Conservation (phyloP, 2,113 vertebrate species). For the Gymnarchus niloticus region DNA sequence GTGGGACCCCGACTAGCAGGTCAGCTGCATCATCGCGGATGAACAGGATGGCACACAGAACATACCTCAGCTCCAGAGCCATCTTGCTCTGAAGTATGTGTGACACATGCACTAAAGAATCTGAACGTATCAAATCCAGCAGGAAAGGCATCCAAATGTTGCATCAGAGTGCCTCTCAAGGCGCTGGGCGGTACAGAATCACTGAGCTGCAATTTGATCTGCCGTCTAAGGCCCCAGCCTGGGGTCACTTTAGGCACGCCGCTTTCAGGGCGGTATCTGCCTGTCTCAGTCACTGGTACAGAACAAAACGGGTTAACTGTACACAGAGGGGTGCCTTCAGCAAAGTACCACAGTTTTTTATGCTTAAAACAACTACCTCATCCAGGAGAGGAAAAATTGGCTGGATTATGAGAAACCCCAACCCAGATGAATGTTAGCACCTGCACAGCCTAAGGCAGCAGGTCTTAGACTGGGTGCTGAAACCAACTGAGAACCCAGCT, state of each 20-base stretch:
- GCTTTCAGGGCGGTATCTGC: neutral
- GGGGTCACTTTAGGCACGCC: neutral
- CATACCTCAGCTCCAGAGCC: constrained; percentile 15
- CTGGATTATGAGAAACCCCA: neutral
- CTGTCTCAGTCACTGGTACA: neutral
- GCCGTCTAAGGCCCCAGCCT: neutral
- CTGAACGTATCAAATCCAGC: neutral
- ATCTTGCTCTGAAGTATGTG: constrained; percentile 4
- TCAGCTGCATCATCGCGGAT: too few relatives aligned
- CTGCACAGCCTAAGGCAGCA: neutral
- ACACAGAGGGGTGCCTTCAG: neutral
- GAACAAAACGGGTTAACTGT: neutral
- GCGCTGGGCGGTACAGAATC: neutral
- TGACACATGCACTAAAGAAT: constrained; percentile 39
- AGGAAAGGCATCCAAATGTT: neutral
- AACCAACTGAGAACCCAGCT: neutral
- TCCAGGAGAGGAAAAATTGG: neutral
- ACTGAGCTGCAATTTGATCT: neutral
- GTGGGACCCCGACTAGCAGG: too few relatives aligned
- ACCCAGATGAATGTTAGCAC: neutral
- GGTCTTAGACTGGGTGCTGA: neutral
- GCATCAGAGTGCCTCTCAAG: neutral
- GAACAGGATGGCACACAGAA: constrained; percentile 1
- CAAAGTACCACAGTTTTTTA: neutral
- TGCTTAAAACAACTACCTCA: neutral